These are phyloP conservation scores for Brachionichthys hirsutus DNA, from an alignment of 2,113 vertebrate genomes.

Conservation along the genomic window DNA sequence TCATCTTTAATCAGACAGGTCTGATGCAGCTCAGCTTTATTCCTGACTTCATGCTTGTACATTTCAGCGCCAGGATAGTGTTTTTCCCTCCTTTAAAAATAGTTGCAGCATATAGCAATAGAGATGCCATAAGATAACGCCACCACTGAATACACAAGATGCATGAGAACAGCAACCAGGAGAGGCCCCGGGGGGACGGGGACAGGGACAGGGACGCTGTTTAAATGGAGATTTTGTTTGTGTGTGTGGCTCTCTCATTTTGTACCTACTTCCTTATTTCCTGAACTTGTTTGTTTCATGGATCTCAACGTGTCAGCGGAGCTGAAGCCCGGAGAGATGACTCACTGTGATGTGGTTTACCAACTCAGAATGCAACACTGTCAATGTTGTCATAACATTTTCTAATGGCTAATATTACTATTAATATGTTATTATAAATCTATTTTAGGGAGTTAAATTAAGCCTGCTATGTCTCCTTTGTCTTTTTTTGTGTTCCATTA, in stretches of 20 bases:
- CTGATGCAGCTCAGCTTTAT: slow-evolving; percentile 48
- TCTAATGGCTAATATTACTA: slow-evolving; percentile 77
- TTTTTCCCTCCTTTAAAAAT: slow-evolving; percentile 37
- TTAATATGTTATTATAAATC: slow-evolving; percentile 81
- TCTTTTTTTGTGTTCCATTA: slow-evolving; percentile 50
- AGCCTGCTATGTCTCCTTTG: slow-evolving; percentile 46
- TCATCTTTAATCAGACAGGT: slow-evolving; percentile 53
- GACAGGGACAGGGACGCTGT: slow-evolving; percentile 13
- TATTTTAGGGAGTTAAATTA: slow-evolving; percentile 82
- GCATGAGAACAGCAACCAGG: slow-evolving; percentile 43
- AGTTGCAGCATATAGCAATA: slow-evolving; percentile 71
- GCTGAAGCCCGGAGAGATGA: slow-evolving; percentile 75
- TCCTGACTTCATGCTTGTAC: slow-evolving; percentile 46
- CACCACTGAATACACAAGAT: slow-evolving; percentile 38
- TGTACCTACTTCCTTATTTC: slow-evolving; percentile 66
- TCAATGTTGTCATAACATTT: slow-evolving; percentile 79
- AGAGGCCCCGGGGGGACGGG: slow-evolving; percentile 11
- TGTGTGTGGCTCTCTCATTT: slow-evolving; percentile 57
- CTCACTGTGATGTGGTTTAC: slow-evolving; percentile 83
- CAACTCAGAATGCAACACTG: slow-evolving; percentile 84
- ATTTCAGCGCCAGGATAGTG: slow-evolving; percentile 68
- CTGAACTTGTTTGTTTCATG: slow-evolving; percentile 59
- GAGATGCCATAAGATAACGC: slow-evolving; percentile 46
- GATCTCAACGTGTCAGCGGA: slow-evolving; percentile 69
- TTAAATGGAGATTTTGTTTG: slow-evolving; percentile 46